Evolutionary conservation across 2,888 invertebrate species (phyloP), one percentile per base, ranked within the genome.

Genomic region (Drepanosiphum platanoidis): DNA sequence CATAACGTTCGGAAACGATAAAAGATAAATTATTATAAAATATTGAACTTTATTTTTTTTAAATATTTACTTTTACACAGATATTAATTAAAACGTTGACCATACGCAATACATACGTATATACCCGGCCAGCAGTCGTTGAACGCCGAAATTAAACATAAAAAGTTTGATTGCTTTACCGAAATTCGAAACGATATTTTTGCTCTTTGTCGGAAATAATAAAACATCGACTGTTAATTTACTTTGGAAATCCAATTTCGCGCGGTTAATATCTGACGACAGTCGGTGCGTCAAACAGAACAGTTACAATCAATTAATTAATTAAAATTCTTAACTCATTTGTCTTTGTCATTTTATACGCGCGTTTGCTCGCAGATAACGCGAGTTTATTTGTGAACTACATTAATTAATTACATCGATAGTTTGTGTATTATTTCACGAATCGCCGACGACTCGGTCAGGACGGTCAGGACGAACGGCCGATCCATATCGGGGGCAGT

Each of bases 1-100:
- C 18, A 52, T 52, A 52, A 52, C 9, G 27, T 64, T 64, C 30
- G 64, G 11, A 30, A 64, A 64, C 4, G 22, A 52, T 52, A 22
- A 52, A 64, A 61, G 11, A 30, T 64, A 9, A 64, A 64, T 27
- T 30, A 27, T 64, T 30, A 64, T 64, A 15, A 46, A 46, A 46
- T 46, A 46, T 46, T 13, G 46, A 11, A n/a, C n/a, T n/a, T n/a
- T n/a, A n/a, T n/a, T n/a, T n/a, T 9, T 4, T 11, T 46, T 64
- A 64, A 64, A 64, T 64, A 64, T 64, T 64, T 64, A 64, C 64
- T 64, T 64, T 30, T 64, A 64, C 64, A 64, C 64, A 64, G 13
- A 30, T 30, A 27, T 64, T 64, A n/a, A 64, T 64, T 64, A 64
- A 64, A 64, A 64, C 8, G 3, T 64, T 64, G 64, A 64, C 64